Evolutionary conservation across 2,113 vertebrate species (phyloP).

Genomic region (Alethe castanea): DNA sequence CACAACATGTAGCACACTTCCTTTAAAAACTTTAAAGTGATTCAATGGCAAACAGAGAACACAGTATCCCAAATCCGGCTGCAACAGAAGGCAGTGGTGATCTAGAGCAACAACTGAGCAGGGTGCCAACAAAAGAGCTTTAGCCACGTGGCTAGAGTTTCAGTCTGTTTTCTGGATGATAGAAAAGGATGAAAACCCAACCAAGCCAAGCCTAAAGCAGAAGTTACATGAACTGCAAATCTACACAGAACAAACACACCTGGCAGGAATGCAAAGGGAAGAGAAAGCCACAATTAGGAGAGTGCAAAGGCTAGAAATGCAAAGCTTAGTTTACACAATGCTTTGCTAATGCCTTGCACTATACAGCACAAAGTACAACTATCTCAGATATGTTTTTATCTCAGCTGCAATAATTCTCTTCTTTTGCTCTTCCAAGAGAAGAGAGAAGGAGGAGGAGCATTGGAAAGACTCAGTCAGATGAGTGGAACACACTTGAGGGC

Average conservation of each 20-base stretch:
- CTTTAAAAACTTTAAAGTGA: background rate
- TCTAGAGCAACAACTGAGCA: background rate
- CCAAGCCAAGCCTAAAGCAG: background rate
- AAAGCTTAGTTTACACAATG: background rate
- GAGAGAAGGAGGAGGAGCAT: background rate
- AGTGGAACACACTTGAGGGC: background rate
- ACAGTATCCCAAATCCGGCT: background rate
- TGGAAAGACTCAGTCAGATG: background rate
- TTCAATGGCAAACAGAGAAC: background rate
- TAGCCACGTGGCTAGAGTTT: background rate
- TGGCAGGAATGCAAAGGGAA: accelerated
- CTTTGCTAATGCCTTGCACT: background rate
- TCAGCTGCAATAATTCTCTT: background rate
- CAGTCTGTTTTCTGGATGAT: background rate
- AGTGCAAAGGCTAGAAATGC: background rate
- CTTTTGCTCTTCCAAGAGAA: background rate
- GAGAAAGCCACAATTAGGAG: background rate
- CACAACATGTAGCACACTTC: background rate
- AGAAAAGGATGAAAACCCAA: background rate
- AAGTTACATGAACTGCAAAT: background rate
- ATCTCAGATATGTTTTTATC: background rate
- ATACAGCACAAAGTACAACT: background rate
- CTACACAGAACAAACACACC: background rate
- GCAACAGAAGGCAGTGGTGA: background rate
- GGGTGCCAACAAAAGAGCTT: background rate